Evolutionary conservation across 2,113 vertebrate genomes (phyloP).

Genomic region (Acinonyx jubatus): DNA sequence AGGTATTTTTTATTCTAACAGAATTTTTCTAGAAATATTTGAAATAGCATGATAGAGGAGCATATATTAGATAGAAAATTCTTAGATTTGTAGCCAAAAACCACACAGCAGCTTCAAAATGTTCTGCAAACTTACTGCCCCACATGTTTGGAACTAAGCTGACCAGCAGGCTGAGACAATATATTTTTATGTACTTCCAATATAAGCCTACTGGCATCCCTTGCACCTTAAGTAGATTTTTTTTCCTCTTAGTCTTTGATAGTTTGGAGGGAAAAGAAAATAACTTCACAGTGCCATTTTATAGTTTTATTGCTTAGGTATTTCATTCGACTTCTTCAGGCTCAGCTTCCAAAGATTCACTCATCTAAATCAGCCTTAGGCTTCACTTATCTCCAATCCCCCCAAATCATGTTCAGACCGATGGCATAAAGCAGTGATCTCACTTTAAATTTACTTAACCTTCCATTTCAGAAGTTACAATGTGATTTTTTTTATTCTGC

Average conservation of each 20-base stretch:
- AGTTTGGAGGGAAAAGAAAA: conserved; percentile 61
- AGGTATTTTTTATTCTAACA: conserved; percentile 8
- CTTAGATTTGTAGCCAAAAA: conserved; percentile 1
- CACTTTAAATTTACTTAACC: conserved; percentile 76
- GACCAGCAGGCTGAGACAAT: background rate
- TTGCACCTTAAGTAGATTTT: conserved; percentile 50
- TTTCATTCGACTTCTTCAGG: conserved; percentile 67
- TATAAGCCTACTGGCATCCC: background rate
- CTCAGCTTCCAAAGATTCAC: conserved; percentile 65
- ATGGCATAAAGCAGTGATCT: conserved; percentile 70
- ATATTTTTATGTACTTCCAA: conserved; percentile 56
- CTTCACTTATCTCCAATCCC: conserved; percentile 63
- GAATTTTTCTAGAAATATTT: conserved; percentile 9
- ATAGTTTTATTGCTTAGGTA: conserved; percentile 71
- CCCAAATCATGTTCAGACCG: conserved; percentile 68
- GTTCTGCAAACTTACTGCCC: conserved; percentile 38
- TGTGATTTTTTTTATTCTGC: conserved; percentile 62
- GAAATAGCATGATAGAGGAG: background rate
- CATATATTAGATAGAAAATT: conserved; percentile 11
- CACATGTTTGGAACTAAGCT: conserved; percentile 41
- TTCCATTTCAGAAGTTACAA: conserved; percentile 66
- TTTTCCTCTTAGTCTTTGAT: conserved; percentile 49
- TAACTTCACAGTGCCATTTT: conserved; percentile 56
- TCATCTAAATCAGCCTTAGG: conserved; percentile 73
- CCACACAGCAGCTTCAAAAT: background rate